A percentile compares a stretch with the other conserved stretches of the same genome.
Conservation (phyloP, 2,888 invertebrate genomes). For the Corythucha ciliata region DNA sequence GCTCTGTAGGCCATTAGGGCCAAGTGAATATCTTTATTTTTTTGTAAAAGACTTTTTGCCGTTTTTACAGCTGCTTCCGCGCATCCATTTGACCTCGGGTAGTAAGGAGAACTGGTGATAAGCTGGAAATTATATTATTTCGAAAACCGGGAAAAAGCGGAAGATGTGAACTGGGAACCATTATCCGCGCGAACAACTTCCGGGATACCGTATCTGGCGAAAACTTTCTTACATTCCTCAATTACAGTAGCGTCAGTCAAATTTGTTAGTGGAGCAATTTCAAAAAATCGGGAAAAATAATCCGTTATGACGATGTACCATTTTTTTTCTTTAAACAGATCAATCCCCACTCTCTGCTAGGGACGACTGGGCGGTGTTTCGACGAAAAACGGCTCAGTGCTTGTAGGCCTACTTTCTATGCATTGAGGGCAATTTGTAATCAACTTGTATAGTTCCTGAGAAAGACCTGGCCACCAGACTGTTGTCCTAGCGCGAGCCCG, state of each 20-base stretch:
- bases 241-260: conserved; percentile 13
- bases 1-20: conserved; percentile 8
- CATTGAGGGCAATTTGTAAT: conserved; percentile 12
- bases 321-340: conserved; percentile 10
- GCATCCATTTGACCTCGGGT: conserved; percentile 10
- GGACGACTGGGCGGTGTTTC: conserved; percentile 9
- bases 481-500: conserved; percentile 6
- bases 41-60: conserved; percentile 13
- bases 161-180: conserved; percentile 9
- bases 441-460: conserved; percentile 9
- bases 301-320: conserved; percentile 16
- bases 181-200: conserved; percentile 2
- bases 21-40: conserved; percentile 5
- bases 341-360: conserved; percentile 14
- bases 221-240: neutral
- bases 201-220: conserved; percentile 10
- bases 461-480: conserved; percentile 24
- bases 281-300: conserved; percentile 20
- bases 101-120: conserved; percentile 1
- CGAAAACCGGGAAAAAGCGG: conserved; percentile 7
- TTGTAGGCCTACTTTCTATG: too few species aligned
- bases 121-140: conserved; percentile 6
- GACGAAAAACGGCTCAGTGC: conserved; percentile 17
- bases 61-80: conserved; percentile 16
- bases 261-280: conserved; percentile 1